Percentiles rank a stretch among this genome's conserved stretches.
Conservation (phyloP, 35 echinoderm and acorn worm genomes). For the Apostichopus californicus region DNA sequence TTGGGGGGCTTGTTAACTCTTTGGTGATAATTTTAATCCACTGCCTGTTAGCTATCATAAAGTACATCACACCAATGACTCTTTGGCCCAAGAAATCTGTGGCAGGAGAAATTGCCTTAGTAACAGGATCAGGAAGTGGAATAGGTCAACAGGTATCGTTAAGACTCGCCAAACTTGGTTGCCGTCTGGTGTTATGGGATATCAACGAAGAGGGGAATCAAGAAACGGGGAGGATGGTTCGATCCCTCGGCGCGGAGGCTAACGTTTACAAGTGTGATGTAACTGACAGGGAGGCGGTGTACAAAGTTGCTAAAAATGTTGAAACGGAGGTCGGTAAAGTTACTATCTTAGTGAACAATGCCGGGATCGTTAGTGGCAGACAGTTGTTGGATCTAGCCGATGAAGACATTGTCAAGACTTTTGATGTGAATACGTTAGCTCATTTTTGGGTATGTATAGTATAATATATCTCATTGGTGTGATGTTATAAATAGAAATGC, state of each 20-base stretch:
- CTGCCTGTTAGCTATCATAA: not conserved
- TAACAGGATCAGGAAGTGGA: slow-evolving; percentile 68
- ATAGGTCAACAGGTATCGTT: slow-evolving; percentile 61
- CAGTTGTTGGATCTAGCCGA: slow-evolving; percentile 70
- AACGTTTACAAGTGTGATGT: slow-evolving; percentile 64
- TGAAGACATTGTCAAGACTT: slow-evolving; percentile 55
- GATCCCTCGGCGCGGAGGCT: slow-evolving; percentile 30
- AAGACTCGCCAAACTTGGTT: slow-evolving; percentile 43
- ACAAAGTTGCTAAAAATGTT: slow-evolving; percentile 61
- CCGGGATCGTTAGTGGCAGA: slow-evolving; percentile 73
- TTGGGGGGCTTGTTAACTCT: slow-evolving; percentile 23
- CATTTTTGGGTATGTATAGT: slow-evolving; percentile 73
- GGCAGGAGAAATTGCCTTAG: slow-evolving; percentile 53
- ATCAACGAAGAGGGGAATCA: slow-evolving; percentile 33
- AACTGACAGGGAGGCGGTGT: slow-evolving; percentile 49
- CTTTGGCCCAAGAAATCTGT: slow-evolving; percentile 47
- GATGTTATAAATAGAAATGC: too few species aligned
- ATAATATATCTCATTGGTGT: too few species aligned
- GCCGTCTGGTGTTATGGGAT: slow-evolving; percentile 63
- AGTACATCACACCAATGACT: slow-evolving; percentile 29
- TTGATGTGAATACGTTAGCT: slow-evolving; percentile 74
- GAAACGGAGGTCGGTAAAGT: slow-evolving; percentile 71
- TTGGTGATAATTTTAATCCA: slow-evolving; percentile 26
- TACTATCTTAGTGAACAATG: slow-evolving; percentile 86
- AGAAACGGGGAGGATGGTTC: slow-evolving; percentile 56